Percentiles rank a stretch among this genome's conserved stretches.
Conservation (phyloP, 2,797 vertebrate genomes). For the Sphenodon punctatus region DNA sequence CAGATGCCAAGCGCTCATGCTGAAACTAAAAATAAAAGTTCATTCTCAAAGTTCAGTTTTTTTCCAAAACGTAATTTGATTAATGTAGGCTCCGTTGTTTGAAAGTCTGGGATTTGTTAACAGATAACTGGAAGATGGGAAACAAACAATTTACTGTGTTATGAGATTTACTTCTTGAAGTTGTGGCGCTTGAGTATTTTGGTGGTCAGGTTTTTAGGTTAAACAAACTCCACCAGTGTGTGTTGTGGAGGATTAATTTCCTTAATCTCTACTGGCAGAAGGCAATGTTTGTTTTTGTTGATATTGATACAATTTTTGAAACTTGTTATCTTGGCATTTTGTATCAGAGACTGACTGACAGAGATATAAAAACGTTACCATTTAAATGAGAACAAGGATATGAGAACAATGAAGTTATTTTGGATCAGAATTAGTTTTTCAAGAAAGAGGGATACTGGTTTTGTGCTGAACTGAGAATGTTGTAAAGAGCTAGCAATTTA, state of each 20-base stretch:
- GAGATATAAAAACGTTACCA: background rate
- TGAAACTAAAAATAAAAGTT: background rate
- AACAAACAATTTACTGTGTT: constrained; percentile 20
- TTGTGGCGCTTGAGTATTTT: constrained; percentile 30
- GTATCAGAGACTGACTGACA: background rate
- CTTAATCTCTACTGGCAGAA: constrained; percentile 38
- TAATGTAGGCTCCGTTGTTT: constrained; percentile 10
- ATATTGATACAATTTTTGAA: background rate
- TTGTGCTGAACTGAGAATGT: background rate
- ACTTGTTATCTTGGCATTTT: background rate
- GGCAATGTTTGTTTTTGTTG: constrained; percentile 41
- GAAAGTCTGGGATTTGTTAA: no score
- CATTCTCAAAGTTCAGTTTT: no score
- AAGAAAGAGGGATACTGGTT: background rate
- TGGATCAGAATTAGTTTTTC: constrained; percentile 41
- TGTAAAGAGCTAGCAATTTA: background rate
- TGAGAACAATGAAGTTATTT: background rate
- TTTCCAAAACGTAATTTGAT: background rate
- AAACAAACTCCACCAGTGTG: background rate
- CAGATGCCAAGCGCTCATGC: no score
- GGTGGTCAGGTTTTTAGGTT: constrained; percentile 5
- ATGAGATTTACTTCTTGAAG: constrained; percentile 38
- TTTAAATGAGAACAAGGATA: background rate
- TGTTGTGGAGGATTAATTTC: constrained; percentile 55
- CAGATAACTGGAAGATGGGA: no score